These are phyloP conservation scores for Balaenoptera acutorostrata DNA, from an alignment of 2,113 vertebrate species.

Conservation along the genomic window DNA sequence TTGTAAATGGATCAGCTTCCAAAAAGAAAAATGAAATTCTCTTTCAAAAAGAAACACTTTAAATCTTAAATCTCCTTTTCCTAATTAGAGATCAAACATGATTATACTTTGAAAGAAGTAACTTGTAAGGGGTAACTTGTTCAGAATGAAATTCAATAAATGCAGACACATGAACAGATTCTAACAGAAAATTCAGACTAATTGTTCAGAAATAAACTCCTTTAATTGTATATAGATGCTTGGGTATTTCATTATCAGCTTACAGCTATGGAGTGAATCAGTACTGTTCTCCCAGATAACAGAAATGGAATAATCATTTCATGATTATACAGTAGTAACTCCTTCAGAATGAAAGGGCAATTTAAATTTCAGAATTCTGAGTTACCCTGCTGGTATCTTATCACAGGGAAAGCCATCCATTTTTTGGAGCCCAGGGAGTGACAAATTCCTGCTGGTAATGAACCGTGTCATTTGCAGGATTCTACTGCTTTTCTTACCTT, in stretches of 20 bases:
- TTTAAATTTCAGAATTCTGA: slow-evolving; percentile 5
- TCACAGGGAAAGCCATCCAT: not conserved
- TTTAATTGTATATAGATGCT: not conserved
- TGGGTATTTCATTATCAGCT: not conserved
- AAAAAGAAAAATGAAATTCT: slow-evolving; percentile 38
- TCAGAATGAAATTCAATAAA: slow-evolving; percentile 15
- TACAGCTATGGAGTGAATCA: not conserved
- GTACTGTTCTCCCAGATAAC: not conserved
- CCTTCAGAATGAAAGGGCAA: not conserved
- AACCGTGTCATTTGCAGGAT: not conserved
- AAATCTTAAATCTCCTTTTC: slow-evolving; percentile 38
- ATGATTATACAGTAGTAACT: not conserved
- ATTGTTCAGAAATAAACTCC: not conserved
- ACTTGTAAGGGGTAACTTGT: slow-evolving; percentile 15
- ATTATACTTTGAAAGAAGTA: slow-evolving; percentile 26
- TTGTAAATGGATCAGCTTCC: not conserved
- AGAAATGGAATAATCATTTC: not conserved
- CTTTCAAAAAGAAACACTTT: slow-evolving; percentile 26
- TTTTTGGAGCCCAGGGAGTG: not conserved
- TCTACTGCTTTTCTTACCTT: not conserved
- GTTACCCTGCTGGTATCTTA: not conserved
- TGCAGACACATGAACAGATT: not conserved
- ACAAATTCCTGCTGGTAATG: not conserved
- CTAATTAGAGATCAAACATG: slow-evolving; percentile 16
- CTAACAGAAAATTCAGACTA: slow-evolving; percentile 10